Percentiles rank a stretch among this genome's conserved stretches.
These are phyloP conservation scores for Syritta pipiens DNA, from an alignment of 2,888 invertebrate species.

Conservation along the genomic window DNA sequence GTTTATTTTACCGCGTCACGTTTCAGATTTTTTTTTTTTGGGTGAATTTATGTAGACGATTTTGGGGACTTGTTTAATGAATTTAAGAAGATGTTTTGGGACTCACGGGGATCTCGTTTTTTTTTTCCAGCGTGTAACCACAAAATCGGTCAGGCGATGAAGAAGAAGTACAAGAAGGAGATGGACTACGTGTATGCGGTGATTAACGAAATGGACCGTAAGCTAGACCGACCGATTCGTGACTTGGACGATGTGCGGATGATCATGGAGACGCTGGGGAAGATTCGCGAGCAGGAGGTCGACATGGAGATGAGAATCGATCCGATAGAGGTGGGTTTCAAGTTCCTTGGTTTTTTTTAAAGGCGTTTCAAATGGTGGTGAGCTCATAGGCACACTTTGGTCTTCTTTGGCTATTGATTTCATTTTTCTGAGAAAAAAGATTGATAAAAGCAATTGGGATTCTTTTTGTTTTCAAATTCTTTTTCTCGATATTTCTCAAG, in stretches of 20 bases:
- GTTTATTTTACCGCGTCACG: conserved; percentile 3
- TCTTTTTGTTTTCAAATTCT: too few species aligned
- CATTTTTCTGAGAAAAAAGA: too few species aligned
- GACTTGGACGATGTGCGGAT: conserved; percentile 96
- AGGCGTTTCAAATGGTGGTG: too few species aligned
- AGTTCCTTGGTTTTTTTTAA: too few species aligned
- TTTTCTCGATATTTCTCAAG: too few species aligned
- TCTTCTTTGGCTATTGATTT: too few species aligned
- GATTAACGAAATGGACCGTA: conserved; percentile 94
- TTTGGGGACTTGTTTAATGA: too few species aligned
- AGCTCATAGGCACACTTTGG: too few species aligned
- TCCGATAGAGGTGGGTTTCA: conserved; percentile 93
- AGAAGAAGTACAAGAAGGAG: conserved; percentile 93
- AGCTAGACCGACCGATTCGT: conserved; percentile 91
- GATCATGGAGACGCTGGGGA: conserved; percentile 95
- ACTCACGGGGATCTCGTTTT: too few species aligned
- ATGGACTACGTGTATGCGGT: conserved; percentile 96
- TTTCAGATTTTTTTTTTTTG: background rate
- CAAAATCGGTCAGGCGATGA: conserved; percentile 91
- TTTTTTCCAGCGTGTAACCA: conserved; percentile 83
- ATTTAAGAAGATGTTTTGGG: background rate
- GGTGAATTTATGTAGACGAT: conserved; percentile 13
- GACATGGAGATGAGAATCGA: conserved; percentile 96
- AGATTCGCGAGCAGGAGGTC: conserved; percentile 96
- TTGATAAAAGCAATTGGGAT: too few species aligned